Evolutionary conservation across 1,140 invertebrate genomes (phyloP), one percentile per base, ranked within the genome.

Genomic region (Drosophila nikananu): DNA sequence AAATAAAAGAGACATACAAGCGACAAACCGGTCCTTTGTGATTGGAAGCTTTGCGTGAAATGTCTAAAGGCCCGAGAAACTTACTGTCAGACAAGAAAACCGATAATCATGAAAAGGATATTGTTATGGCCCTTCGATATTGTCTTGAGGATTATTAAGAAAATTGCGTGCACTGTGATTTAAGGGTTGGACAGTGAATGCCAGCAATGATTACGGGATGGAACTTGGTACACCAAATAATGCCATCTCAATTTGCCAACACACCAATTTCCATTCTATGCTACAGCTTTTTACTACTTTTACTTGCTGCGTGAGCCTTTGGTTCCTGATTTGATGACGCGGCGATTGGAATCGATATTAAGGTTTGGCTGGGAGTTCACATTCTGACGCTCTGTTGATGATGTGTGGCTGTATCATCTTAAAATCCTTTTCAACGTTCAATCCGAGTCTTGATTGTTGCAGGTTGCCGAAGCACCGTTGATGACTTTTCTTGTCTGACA

Each of bases 51-150:
- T 73, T 72, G 49, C 27, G 21, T 19, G 54, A 41, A 51, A 46
- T 55, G n/a, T 60, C 12, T 49, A 30, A 49, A 30, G 49, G 30
- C 39, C 30, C 19, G 30, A 39, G 41, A 21, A 48, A 60, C 68
- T 58, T 54, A 49, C 54, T 73, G 74, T 57, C 70, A 72, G 77
- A 55, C 72, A 52, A 87, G 62, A 55, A 75, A 61, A 68, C 58
- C 89, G 84, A 91, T 91, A 91, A 91, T 89, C 89, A 91, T 91
- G 89, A 89, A 90, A 91, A 91, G 89, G 89, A 91, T 91, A 91
- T 91, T 91, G 89, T 91, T 91, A 91, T 91, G 71, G 79, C 65
- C 70, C 80, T 91, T 84, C 89, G 82, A 91, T 91, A 91, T 91
- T 91, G 89, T 91, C 89, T 89, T 86, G 84, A 84, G 89, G 89